Conservation (phyloP, 2,888 invertebrate genomes). For the Oscheius sp. region DNA sequence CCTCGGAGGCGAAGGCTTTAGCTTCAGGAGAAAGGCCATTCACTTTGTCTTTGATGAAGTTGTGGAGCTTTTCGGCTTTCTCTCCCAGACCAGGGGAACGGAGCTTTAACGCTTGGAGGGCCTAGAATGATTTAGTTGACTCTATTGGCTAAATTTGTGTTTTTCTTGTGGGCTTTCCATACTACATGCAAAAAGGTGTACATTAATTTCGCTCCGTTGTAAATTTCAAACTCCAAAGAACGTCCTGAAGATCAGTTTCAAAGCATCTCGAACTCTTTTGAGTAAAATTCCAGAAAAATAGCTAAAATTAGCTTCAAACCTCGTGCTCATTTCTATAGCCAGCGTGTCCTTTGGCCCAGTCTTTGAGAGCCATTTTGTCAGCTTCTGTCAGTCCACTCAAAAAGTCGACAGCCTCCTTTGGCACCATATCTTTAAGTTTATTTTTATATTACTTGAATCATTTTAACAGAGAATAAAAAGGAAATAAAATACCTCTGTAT, state of each 20-base stretch:
- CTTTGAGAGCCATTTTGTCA: conserved; percentile 27
- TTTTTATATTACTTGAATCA: not conserved
- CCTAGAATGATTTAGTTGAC: too few relatives aligned
- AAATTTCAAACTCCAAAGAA: too few relatives aligned
- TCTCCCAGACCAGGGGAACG: conserved; percentile 23
- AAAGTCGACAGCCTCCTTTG: conserved; percentile 11
- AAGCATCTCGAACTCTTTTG: too few relatives aligned
- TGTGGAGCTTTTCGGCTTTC: conserved; percentile 32
- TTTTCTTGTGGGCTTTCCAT: too few relatives aligned
- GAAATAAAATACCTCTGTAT: conserved; percentile 18
- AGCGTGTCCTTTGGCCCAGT: not conserved
- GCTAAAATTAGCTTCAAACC: not conserved
- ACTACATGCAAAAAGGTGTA: too few relatives aligned
- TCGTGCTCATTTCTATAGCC: conserved; percentile 19
- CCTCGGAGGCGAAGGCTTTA: conserved; percentile 32
- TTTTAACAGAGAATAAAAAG: not conserved
- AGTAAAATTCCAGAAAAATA: too few relatives aligned
- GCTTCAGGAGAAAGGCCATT: conserved; percentile 25
- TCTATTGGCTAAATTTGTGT: too few relatives aligned
- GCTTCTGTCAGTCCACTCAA: conserved; percentile 11
- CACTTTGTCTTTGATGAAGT: conserved; percentile 26
- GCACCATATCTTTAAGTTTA: conserved; percentile 25
- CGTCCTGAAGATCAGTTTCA: too few relatives aligned
- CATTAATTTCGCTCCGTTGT: too few relatives aligned
- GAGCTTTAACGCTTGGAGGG: conserved; percentile 9